These are phyloP conservation scores for Pogonomyrmex californicus DNA, from an alignment of 1,140 invertebrate genomes.

Conservation along the genomic window DNA sequence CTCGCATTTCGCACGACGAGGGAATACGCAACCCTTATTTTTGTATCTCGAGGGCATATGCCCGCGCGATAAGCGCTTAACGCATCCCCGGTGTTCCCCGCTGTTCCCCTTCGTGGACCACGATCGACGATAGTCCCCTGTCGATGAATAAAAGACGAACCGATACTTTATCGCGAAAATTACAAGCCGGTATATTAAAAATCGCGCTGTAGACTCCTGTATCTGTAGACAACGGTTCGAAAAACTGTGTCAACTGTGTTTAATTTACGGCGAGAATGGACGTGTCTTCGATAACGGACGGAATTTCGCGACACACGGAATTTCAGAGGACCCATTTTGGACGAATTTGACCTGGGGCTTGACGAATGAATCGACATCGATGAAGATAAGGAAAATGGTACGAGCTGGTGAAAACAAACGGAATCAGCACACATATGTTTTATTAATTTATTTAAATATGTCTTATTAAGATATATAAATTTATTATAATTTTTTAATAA, in stretches of 20 bases:
- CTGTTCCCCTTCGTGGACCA: not conserved
- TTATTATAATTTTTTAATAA: constrained; percentile 17
- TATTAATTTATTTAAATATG: constrained; percentile 23
- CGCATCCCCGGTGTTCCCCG: not conserved
- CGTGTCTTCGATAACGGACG: constrained; percentile 9
- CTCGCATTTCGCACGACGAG: constrained; percentile 8
- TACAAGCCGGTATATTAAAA: constrained; percentile 43
- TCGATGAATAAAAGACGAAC: constrained; percentile 43
- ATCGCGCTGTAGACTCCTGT: constrained; percentile 4
- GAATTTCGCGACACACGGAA: constrained; percentile 28
- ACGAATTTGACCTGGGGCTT: not conserved
- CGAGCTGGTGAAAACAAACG: not conserved
- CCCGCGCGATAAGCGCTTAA: constrained; percentile 12
- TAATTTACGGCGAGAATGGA: constrained; percentile 39
- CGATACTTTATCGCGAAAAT: constrained; percentile 26
- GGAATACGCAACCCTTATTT: constrained; percentile 58
- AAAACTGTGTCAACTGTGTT: constrained; percentile 54
- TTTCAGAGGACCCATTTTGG: constrained; percentile 10
- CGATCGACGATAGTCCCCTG: not conserved
- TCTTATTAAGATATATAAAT: not conserved
- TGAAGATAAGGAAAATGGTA: not conserved
- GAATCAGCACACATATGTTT: not conserved
- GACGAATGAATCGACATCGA: not conserved
- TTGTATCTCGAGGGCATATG: not conserved
- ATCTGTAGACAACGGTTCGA: not conserved